Conservation (phyloP, 2,888 invertebrate genomes). For the Mechanitis messenoides region DNA sequence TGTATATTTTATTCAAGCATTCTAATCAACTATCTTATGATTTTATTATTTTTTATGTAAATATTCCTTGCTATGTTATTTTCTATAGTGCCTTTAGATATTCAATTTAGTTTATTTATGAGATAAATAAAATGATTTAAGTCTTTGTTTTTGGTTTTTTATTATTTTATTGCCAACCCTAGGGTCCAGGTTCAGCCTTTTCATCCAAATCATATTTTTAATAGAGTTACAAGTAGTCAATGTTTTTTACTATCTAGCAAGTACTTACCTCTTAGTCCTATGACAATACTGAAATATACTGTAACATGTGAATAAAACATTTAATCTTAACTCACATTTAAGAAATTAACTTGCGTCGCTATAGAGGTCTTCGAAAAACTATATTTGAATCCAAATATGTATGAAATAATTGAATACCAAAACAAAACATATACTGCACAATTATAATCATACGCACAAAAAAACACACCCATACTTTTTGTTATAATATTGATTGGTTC, state of each 20-base stretch:
- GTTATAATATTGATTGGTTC: slow-evolving; percentile 10
- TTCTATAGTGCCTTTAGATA: slow-evolving; percentile 64
- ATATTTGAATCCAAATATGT: neutral
- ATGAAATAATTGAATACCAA: slow-evolving; percentile 2
- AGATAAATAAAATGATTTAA: slow-evolving; percentile 65
- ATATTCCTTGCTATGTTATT: slow-evolving; percentile 63
- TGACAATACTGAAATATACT: slow-evolving; percentile 52
- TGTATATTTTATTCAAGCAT: slow-evolving; percentile 67
- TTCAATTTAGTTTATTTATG: slow-evolving; percentile 72
- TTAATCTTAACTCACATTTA: neutral
- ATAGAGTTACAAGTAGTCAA: slow-evolving; percentile 24
- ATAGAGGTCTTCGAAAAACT: neutral
- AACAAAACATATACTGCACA: too few species aligned
- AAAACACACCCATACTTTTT: neutral
- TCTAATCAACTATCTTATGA: slow-evolving; percentile 35
- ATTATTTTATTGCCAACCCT: slow-evolving; percentile 36
- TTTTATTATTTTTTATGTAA: slow-evolving; percentile 65
- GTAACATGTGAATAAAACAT: slow-evolving; percentile 13
- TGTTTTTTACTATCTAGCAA: slow-evolving; percentile 31
- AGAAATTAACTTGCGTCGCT: neutral
- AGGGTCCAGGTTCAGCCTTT: slow-evolving; percentile 51
- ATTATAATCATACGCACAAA: neutral
- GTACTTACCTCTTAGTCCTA: slow-evolving; percentile 51
- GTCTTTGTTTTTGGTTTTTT: slow-evolving; percentile 50
- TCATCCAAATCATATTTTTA: slow-evolving; percentile 28